These are phyloP conservation scores for Pangasius sanitwongsei DNA, from an alignment of 2,797 vertebrate species.

Conservation along the genomic window DNA sequence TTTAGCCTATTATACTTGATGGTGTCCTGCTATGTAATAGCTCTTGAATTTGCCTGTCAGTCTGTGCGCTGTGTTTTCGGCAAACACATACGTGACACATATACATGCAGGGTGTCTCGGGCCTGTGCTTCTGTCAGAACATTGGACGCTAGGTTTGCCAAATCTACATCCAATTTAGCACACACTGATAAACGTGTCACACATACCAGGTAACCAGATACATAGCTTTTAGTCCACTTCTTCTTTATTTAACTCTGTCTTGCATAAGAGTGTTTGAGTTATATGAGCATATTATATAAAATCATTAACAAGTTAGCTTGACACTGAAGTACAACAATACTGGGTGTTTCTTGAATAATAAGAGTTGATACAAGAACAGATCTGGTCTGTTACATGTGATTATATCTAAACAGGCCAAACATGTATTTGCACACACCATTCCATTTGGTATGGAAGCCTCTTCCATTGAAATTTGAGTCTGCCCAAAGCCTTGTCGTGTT, in stretches of 20 bases:
- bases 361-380: background rate
- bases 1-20: conserved; percentile 12
- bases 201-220: conserved; percentile 37
- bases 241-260: conserved; percentile 41
- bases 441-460: conserved; percentile 14
- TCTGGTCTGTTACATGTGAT: background rate
- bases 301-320: background rate
- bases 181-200: background rate
- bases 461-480: conserved; percentile 60
- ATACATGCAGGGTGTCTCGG: conserved; percentile 11
- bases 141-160: background rate
- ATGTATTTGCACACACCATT: background rate
- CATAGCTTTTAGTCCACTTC: conserved; percentile 26
- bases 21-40: background rate
- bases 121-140: conserved; percentile 11
- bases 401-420: background rate
- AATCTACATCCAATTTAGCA: conserved; percentile 25
- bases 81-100: conserved; percentile 14
- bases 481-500: conserved; percentile 42
- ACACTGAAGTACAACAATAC: background rate
- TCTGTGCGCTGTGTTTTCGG: background rate
- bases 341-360: background rate
- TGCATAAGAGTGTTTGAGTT: conserved; percentile 39
- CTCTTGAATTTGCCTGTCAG: conserved; percentile 8
- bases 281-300: conserved; percentile 5